Conservation (phyloP, 53 echinoderm and acorn worm genomes). For the Pentamera pediparva region DNA sequence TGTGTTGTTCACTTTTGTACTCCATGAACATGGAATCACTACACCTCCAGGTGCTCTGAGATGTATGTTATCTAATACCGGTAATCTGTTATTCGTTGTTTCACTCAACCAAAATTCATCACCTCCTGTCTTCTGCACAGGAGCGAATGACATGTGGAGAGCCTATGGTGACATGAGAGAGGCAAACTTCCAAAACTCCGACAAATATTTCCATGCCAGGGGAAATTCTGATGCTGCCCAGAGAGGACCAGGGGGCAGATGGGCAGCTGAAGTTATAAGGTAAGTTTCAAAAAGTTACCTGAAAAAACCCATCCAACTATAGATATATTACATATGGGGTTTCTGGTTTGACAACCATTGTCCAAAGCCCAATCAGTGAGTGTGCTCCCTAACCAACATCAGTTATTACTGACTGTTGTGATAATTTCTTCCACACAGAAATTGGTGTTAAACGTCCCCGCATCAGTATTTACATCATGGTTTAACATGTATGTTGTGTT, state of each 20-base stretch:
- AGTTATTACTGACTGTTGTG: too few species aligned
- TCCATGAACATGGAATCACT: conserved; percentile 1
- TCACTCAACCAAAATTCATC: conserved; percentile 12
- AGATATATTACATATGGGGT: background rate
- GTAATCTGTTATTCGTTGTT: background rate
- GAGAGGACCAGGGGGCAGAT: conserved; percentile 42
- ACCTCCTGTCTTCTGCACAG: conserved; percentile 1
- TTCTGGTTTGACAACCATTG: too few species aligned
- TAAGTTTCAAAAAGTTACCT: conserved; percentile 2
- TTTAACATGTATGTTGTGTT: too few species aligned
- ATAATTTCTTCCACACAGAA: too few species aligned
- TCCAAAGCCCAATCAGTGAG: too few species aligned
- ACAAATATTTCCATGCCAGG: conserved; percentile 49
- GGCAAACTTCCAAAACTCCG: conserved; percentile 28
- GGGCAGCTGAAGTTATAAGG: conserved; percentile 47
- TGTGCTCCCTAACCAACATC: too few species aligned
- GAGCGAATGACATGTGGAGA: background rate
- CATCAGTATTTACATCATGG: too few species aligned
- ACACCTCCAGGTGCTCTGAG: background rate
- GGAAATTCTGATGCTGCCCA: conserved; percentile 40
- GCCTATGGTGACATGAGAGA: conserved; percentile 42
- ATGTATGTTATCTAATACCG: conserved; percentile 6
- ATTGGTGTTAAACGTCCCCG: too few species aligned
- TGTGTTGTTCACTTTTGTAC: background rate
- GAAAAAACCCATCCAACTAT: background rate